Conservation (phyloP, 2,888 invertebrate genomes). For the Drosophila lacicola region DNA sequence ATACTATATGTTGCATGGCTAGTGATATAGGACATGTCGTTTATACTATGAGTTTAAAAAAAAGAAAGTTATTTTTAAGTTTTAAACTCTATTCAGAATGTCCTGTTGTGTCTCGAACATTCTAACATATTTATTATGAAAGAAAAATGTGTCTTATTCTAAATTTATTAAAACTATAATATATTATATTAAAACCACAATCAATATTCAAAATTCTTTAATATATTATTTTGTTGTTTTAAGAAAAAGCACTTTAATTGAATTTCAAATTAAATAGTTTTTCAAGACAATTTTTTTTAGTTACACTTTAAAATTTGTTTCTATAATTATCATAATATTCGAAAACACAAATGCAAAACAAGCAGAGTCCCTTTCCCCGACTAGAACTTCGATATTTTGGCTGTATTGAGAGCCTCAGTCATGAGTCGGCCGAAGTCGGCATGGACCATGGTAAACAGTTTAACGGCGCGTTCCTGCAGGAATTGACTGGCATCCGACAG, state of each 20-base stretch:
- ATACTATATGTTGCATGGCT: too few relatives aligned
- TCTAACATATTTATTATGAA: too few relatives aligned
- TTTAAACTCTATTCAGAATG: too few relatives aligned
- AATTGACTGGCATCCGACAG: constrained; percentile 92
- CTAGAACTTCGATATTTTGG: constrained; percentile 70
- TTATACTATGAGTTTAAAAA: too few relatives aligned
- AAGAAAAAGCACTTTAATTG: not conserved
- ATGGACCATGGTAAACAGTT: constrained; percentile 93
- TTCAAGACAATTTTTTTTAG: not conserved
- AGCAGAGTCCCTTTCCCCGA: not conserved
- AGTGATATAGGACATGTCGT: too few relatives aligned
- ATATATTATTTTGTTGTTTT: too few relatives aligned
- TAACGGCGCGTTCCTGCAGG: constrained; percentile 94
- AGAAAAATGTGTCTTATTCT: too few relatives aligned
- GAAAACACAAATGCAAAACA: not conserved
- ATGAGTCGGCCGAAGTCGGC: constrained; percentile 91
- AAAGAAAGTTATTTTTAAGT: too few relatives aligned
- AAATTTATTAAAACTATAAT: too few relatives aligned
- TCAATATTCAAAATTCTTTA: too few relatives aligned
- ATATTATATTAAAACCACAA: too few relatives aligned
- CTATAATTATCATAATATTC: not conserved
- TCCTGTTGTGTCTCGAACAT: too few relatives aligned
- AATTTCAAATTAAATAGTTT: not conserved
- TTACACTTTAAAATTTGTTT: constrained; percentile 19
- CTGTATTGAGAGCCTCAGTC: constrained; percentile 87